phyloP scores from a whole-genome alignment of 2,113 vertebrate genomes.

The Myotis davidii region DNA sequence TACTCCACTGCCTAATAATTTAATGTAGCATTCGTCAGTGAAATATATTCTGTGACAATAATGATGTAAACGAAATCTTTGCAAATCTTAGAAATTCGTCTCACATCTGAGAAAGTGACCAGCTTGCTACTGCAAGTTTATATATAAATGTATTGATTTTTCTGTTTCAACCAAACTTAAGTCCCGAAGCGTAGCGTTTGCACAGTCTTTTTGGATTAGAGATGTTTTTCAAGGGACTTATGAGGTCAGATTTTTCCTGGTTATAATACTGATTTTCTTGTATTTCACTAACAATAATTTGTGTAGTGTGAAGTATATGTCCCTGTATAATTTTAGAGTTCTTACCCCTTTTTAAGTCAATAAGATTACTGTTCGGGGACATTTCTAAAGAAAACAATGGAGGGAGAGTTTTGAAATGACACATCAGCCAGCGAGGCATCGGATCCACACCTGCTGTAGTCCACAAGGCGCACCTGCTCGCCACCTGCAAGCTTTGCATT shows the following conservation, averaged over 20 bases:
- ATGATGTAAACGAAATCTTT: not conserved
- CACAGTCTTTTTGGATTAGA: not conserved
- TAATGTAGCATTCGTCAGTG: not conserved
- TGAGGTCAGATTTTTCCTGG: not conserved
- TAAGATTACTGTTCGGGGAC: not conserved
- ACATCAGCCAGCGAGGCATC: not conserved
- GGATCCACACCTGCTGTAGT: not conserved
- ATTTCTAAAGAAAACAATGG: constrained; percentile 32
- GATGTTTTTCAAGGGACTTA: not conserved
- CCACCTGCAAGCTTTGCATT: not conserved
- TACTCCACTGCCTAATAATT: not conserved
- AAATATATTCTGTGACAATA: not conserved
- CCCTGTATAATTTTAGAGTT: not conserved
- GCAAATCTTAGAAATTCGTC: not conserved
- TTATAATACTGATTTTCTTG: not conserved
- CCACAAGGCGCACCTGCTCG: not conserved
- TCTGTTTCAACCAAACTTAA: not conserved
- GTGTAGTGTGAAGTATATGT: not conserved
- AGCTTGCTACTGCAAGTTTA: not conserved
- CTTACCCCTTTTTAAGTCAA: not conserved
- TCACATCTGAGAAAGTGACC: not conserved
- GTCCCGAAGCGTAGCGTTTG: not conserved
- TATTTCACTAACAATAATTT: not conserved
- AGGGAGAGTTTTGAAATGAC: not conserved
- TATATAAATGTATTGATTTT: constrained; percentile 9